Evolutionary conservation across 2,888 invertebrate genomes (phyloP).

Genomic region (Limnephilus rhombicus): DNA sequence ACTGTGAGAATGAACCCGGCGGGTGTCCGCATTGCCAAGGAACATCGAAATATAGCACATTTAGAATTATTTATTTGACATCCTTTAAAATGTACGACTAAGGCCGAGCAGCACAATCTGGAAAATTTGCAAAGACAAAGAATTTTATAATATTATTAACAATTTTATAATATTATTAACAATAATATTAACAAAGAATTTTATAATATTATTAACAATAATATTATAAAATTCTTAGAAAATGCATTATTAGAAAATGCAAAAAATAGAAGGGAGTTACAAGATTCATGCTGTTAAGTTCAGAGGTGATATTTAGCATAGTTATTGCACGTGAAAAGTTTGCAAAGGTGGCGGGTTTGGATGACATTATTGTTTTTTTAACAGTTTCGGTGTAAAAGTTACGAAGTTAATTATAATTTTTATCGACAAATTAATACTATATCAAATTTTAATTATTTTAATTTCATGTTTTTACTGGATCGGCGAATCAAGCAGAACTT

Average conservation of each 20-base stretch:
- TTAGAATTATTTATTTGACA: background rate
- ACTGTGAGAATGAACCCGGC: background rate
- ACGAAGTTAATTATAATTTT: background rate
- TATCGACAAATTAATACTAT: too few species aligned
- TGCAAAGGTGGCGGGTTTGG: background rate
- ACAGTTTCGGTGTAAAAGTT: background rate
- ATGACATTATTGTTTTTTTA: background rate
- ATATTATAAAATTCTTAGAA: too few species aligned
- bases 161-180: too few species aligned
- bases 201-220: too few species aligned
- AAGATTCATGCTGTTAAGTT: constrained; percentile 1
- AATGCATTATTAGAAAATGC: too few species aligned
- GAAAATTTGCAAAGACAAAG: background rate
- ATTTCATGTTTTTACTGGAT: background rate
- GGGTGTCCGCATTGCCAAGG: background rate
- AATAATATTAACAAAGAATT: too few species aligned
- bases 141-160: background rate
- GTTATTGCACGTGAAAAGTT: background rate
- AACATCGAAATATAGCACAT: background rate
- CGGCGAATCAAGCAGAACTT: background rate
- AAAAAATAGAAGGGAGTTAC: background rate
- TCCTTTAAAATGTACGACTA: background rate
- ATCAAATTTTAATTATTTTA: background rate
- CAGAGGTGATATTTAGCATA: background rate
- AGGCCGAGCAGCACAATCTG: too few species aligned